These are phyloP conservation scores for Agonum fuliginosum DNA, from an alignment of 2,888 invertebrate genomes.

Conservation along the genomic window DNA sequence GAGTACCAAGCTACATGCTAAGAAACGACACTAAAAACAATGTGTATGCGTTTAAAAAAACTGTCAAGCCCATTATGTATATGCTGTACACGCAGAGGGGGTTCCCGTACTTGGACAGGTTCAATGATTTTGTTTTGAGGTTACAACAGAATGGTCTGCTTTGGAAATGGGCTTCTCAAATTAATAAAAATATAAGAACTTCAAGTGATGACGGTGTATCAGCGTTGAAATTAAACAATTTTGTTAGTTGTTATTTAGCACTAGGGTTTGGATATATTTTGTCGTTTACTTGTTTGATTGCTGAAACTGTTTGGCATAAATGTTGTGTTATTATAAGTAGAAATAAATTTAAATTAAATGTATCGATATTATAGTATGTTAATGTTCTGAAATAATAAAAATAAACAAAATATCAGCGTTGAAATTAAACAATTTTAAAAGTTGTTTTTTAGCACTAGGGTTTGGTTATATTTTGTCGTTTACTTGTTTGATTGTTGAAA, in stretches of 20 bases:
- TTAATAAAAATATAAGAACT: not conserved
- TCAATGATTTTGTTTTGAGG: no score
- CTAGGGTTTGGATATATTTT: conserved; percentile 1
- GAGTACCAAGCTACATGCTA: no score
- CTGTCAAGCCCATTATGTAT: no score
- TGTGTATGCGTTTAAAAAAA: no score
- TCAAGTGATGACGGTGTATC: not conserved
- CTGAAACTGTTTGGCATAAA: not conserved
- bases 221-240: not conserved
- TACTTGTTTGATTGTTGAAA: not conserved
- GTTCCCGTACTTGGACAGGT: conserved; percentile 1
- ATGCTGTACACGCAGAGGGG: no score
- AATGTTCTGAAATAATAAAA: no score
- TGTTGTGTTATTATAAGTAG: not conserved
- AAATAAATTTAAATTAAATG: no score
- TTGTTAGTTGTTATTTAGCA: not conserved
- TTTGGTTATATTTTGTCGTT: not conserved
- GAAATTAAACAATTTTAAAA: conserved; percentile 10
- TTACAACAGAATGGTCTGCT: no score
- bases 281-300: not conserved
- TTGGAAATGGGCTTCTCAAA: no score
- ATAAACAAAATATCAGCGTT: not conserved
- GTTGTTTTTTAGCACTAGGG: not conserved
- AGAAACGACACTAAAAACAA: no score
- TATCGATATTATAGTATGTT: no score